Conservation (phyloP, 2,113 vertebrate genomes). For the Triplophysa dalaica region DNA sequence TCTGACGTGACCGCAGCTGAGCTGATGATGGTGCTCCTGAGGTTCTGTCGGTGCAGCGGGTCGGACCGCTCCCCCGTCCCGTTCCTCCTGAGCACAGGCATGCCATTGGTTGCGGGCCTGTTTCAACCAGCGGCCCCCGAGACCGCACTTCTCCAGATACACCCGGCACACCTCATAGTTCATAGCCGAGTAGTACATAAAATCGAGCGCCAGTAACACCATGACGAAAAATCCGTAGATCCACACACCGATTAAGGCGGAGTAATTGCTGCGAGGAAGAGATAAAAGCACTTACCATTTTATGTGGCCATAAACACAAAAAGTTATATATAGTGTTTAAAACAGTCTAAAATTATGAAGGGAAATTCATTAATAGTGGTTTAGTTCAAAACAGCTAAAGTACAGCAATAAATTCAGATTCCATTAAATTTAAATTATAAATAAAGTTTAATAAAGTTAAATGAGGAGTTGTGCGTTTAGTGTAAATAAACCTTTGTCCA, state of each 20-base stretch:
- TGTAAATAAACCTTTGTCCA: background rate
- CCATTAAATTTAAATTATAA: background rate
- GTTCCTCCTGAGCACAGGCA: constrained; percentile 74
- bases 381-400: background rate
- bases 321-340: too few species aligned
- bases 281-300: constrained; percentile 30
- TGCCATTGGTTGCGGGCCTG: constrained; percentile 86
- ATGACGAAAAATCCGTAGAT: constrained; percentile 97
- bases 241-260: constrained; percentile 94
- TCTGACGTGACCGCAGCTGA: constrained; percentile 74
- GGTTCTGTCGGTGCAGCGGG: constrained; percentile 60
- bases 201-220: constrained; percentile 89
- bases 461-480: background rate
- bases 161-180: constrained; percentile 95
- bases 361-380: too few species aligned
- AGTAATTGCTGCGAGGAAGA: constrained; percentile 85
- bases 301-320: constrained; percentile 4
- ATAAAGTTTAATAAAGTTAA: too few species aligned
- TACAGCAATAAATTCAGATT: background rate
- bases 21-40: constrained; percentile 46
- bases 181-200: constrained; percentile 96
- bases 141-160: constrained; percentile 93
- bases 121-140: constrained; percentile 91
- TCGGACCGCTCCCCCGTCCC: constrained; percentile 58
- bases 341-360: too few species aligned